Conservation (phyloP, 2,113 vertebrate genomes). For the Hiodon tergisus region DNA sequence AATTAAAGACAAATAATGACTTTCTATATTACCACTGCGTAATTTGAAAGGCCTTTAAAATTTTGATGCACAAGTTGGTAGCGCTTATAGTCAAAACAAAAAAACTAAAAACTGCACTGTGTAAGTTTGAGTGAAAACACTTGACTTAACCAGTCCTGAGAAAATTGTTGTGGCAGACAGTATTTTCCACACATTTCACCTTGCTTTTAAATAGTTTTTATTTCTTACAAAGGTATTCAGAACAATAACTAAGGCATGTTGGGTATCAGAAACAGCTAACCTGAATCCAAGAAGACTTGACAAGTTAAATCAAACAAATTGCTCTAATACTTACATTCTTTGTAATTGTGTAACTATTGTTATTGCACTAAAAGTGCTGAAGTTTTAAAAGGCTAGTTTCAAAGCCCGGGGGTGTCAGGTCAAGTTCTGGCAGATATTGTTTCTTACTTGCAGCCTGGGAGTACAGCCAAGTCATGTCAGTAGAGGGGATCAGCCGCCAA, state of each 20-base stretch:
- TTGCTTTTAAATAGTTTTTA: no score
- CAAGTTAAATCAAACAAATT: constrained; percentile 42
- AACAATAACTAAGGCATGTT: constrained; percentile 1
- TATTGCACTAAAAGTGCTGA: constrained; percentile 40
- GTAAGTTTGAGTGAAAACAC: no score
- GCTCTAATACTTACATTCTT: constrained; percentile 33
- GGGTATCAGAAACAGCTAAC: constrained; percentile 32
- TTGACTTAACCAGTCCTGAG: no score
- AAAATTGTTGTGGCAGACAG: no score
- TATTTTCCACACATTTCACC: no score
- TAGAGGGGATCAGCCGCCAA: constrained; percentile 35
- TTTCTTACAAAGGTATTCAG: not conserved
- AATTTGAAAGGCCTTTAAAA: no score
- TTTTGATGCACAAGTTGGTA: no score
- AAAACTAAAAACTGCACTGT: no score
- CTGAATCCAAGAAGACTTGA: constrained; percentile 23
- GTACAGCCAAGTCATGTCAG: constrained; percentile 35
- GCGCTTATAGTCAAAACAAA: no score
- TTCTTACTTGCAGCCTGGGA: constrained; percentile 33
- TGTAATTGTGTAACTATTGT: constrained; percentile 44
- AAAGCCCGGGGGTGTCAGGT: constrained; percentile 39
- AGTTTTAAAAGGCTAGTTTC: constrained; percentile 41
- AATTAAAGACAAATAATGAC: no score
- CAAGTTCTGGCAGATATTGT: constrained; percentile 46
- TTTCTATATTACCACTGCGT: no score